Evolutionary conservation across 2,888 invertebrate species (phyloP), one percentile per base, ranked within the genome.

Genomic region (Zhuqinia jingwanae): DNA sequence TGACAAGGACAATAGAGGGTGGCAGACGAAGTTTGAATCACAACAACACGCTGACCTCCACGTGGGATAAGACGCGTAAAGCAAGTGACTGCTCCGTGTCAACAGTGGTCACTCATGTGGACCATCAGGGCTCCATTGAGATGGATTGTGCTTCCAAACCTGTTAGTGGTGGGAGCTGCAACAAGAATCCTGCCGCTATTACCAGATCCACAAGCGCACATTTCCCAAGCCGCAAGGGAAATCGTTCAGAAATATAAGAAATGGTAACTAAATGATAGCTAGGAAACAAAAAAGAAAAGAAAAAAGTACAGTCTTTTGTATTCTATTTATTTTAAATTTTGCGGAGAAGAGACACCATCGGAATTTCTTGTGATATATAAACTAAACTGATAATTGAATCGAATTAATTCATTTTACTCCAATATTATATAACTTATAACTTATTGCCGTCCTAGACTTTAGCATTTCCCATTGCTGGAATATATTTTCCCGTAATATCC

Each of bases 51-150:
- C 87, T 89, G n/a, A 89, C 90, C 17, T 85, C 87, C 25, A 87
- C 86, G 11, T 90, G 90, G 77, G 91, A 90, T 77, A 91, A 91
- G 60, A 87, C 88, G 13, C 82, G 91, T 76, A 91, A 91, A 86
- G 88, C 87, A 27, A 90, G 90, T 63, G 89, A 90, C 79, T 88
- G 89, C 36, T 90, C 91, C 13, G 90, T 87, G 13, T 86, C 88
- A 30, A 90, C 91, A n/a, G 89, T 88, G 1, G 83, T 90, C 22
- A 88, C 89, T 10, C 87, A 89, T 45, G 85, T 89, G 20, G 89
- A 90, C 27, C 82, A 86, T 42, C 85, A 85, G 22, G 89, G 89
- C 20, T 83, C 87, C 13, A 88, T 88, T 20, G 89, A 90, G 85
- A 85, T 90, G 85, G 87, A 89, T 60, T 85, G 84, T 20, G 84